Percentiles rank a stretch among this genome's conserved stretches.
phyloP scores from a whole-genome alignment of 2,888 invertebrate species.

The Cerastis rubricosa region DNA sequence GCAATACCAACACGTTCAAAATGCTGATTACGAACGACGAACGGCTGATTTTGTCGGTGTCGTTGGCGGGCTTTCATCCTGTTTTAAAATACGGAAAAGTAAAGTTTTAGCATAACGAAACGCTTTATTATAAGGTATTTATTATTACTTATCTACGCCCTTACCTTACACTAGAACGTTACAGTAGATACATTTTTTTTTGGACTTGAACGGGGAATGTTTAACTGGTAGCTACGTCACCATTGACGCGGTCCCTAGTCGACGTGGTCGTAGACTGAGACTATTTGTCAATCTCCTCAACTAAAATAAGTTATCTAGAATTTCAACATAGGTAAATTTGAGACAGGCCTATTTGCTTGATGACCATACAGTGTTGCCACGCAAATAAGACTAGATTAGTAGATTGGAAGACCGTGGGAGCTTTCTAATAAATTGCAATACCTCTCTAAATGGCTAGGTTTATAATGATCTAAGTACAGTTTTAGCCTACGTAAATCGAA shows the following conservation, averaged over 20 bases:
- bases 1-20: too few relatives aligned
- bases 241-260: not conserved
- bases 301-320: constrained; percentile 7
- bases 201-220: not conserved
- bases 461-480: not conserved
- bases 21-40: too few relatives aligned
- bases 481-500: not conserved
- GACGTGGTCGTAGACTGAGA: not conserved
- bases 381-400: constrained; percentile 1
- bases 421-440: constrained; percentile 19
- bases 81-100: too few relatives aligned
- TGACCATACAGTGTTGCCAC: not conserved
- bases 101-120: too few relatives aligned
- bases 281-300: not conserved
- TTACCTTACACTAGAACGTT: not conserved
- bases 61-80: too few relatives aligned
- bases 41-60: too few relatives aligned
- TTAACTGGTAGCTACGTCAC: not conserved
- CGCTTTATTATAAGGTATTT: too few relatives aligned
- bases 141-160: too few relatives aligned
- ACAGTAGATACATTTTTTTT: too few relatives aligned
- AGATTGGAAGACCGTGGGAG: not conserved
- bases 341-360: constrained; percentile 3
- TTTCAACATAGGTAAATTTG: constrained; percentile 7
- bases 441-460: not conserved